A percentile compares a stretch with the other conserved stretches of the same genome.
Evolutionary conservation across 2,797 vertebrate genomes (phyloP).

Genomic region (Sitta carolinensis): DNA sequence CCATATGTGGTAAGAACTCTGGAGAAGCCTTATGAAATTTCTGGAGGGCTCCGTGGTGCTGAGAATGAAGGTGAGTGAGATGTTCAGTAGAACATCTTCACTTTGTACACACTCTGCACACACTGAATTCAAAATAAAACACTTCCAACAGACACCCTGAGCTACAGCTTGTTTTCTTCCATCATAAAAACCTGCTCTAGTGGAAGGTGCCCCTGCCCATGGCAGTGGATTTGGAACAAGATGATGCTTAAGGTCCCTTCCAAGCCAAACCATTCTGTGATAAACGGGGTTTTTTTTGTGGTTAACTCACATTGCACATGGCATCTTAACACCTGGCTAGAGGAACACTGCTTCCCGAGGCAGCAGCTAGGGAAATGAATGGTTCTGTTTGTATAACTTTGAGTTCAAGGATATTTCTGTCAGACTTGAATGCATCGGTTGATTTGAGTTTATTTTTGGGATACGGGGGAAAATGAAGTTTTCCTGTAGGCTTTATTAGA

Average conservation of each 20-base stretch:
- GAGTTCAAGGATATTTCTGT: constrained; percentile 35
- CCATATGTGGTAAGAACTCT: neutral
- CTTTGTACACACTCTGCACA: neutral
- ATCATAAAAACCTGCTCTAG: neutral
- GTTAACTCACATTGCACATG: neutral
- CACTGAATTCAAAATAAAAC: neutral
- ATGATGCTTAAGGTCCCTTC: neutral
- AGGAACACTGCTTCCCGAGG: neutral
- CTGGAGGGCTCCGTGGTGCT: neutral
- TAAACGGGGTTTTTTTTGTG: neutral
- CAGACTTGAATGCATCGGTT: neutral
- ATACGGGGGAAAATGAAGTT: neutral
- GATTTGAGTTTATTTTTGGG: constrained; percentile 46
- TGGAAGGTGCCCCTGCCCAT: neutral
- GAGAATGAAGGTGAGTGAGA: neutral
- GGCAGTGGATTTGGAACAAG: neutral
- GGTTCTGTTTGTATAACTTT: neutral
- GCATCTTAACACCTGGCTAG: neutral
- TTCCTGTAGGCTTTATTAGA: constrained; percentile 34
- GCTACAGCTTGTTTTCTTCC: neutral
- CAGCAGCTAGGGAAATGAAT: neutral
- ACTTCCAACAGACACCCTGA: neutral
- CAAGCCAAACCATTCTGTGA: neutral
- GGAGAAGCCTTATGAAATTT: neutral
- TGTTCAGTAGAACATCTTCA: neutral